Conservation (phyloP, 2,888 invertebrate genomes). For the Deroplatys truncata region DNA sequence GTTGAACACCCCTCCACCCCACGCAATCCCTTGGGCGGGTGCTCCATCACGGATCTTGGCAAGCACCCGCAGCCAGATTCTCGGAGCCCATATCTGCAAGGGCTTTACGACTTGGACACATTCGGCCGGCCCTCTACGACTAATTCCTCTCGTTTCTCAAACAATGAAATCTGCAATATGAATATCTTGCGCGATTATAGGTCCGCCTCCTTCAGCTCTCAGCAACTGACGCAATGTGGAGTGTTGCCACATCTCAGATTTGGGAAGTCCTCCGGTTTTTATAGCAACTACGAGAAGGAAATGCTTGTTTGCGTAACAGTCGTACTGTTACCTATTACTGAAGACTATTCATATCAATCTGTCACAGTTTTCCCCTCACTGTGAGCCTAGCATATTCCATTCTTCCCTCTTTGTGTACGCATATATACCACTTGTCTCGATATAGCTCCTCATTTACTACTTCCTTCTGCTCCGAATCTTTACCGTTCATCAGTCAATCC, state of each 20-base stretch:
- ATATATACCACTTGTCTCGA: too few species aligned
- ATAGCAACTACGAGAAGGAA: neutral
- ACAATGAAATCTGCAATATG: neutral
- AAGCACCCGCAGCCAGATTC: neutral
- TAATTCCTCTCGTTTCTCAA: neutral
- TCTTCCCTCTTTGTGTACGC: too few species aligned
- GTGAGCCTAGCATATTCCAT: too few species aligned
- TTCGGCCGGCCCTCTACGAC: neutral
- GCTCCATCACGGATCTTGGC: conserved; percentile 7
- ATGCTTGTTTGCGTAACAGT: too few species aligned
- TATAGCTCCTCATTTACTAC: too few species aligned
- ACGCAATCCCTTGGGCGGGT: neutral
- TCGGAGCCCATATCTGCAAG: neutral
- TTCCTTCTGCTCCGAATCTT: too few species aligned
- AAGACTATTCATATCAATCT: too few species aligned
- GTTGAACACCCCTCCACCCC: neutral
- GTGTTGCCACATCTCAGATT: neutral
- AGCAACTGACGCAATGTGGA: neutral
- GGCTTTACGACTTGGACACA: neutral
- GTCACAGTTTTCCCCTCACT: too few species aligned
- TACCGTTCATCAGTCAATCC: too few species aligned
- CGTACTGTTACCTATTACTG: too few species aligned
- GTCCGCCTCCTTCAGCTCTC: neutral
- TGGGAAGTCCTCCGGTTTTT: neutral
- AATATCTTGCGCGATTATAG: neutral